A percentile compares a stretch with the other conserved stretches of the same genome.
These are phyloP conservation scores for Otolemur garnettii DNA, from an alignment of 2,113 vertebrate genomes.

Conservation along the genomic window DNA sequence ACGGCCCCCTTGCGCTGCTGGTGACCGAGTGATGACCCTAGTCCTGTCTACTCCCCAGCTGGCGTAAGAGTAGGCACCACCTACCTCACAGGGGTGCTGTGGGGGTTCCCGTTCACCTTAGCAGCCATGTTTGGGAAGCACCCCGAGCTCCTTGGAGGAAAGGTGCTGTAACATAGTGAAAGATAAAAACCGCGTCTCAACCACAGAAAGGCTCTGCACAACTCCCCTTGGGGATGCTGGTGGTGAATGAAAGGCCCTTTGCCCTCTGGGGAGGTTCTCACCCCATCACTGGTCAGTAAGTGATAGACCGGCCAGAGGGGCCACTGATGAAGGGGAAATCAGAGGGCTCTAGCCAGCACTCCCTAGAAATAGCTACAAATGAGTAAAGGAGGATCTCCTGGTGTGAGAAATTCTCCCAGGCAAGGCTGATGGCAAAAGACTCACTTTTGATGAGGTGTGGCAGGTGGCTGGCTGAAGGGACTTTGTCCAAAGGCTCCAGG, in stretches of 20 bases:
- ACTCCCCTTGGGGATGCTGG: too few relatives aligned
- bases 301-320: rapidly evolving
- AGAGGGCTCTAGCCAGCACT: neutral
- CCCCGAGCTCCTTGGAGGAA: conserved; percentile 75
- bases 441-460: conserved; percentile 98
- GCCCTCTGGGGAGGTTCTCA: neutral
- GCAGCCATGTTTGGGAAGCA: conserved; percentile 81
- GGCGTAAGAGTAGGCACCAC: neutral
- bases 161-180: conserved; percentile 39
- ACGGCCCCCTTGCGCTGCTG: rapidly evolving
- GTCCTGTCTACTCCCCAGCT: rapidly evolving
- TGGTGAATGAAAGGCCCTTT: rapidly evolving
- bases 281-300: neutral
- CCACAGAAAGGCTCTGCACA: rapidly evolving
- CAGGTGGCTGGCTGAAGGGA: conserved; percentile 95
- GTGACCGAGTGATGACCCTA: rapidly evolving
- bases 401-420: rapidly evolving
- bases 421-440: neutral
- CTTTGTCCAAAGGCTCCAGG: conserved; percentile 94
- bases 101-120: conserved; percentile 83
- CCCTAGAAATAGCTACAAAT: neutral
- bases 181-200: rapidly evolving
- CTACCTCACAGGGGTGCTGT: conserved; percentile 79
- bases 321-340: rapidly evolving
- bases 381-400: neutral